These are phyloP conservation scores for Diphyllodes magnificus DNA, from an alignment of 2,113 vertebrate species.

Conservation along the genomic window DNA sequence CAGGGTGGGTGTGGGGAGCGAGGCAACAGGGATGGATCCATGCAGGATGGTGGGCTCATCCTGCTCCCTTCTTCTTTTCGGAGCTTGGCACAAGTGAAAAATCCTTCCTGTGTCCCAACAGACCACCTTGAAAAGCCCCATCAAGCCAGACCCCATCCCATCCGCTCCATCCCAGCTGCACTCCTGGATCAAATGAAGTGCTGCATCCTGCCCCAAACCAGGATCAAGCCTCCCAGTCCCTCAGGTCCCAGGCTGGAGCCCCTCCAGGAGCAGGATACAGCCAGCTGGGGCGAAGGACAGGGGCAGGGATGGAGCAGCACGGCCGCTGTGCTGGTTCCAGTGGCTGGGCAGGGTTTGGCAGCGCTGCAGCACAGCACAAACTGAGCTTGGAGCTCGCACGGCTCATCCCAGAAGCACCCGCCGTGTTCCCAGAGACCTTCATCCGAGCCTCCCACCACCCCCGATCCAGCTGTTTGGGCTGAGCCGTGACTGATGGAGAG, in stretches of 20 bases:
- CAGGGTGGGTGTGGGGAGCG: fast-evolving
- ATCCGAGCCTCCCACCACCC: not conserved
- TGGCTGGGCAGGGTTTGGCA: not conserved
- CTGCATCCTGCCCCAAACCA: not conserved
- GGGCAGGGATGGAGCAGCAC: not conserved
- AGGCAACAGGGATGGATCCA: not conserved
- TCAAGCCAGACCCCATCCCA: not conserved
- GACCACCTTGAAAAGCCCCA: fast-evolving
- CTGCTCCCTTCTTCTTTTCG: not conserved
- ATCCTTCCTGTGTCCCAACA: fast-evolving
- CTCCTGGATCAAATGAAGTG: not conserved
- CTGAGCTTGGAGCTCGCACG: fast-evolving
- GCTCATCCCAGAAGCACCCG: not conserved
- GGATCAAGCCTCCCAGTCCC: not conserved
- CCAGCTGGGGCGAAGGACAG: fast-evolving
- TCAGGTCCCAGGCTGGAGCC: not conserved
- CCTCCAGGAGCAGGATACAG: not conserved
- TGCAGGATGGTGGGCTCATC: fast-evolving
- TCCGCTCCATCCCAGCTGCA: not conserved
- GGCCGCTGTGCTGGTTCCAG: fast-evolving
- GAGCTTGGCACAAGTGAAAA: not conserved
- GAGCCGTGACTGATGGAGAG: fast-evolving
- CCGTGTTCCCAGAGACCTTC: not conserved
- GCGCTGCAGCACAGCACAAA: not conserved
- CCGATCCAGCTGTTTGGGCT: fast-evolving